Evolutionary conservation across 2,797 vertebrate genomes (phyloP), one percentile per base, ranked within the genome.

Genomic region (Sebastes nivosus): DNA sequence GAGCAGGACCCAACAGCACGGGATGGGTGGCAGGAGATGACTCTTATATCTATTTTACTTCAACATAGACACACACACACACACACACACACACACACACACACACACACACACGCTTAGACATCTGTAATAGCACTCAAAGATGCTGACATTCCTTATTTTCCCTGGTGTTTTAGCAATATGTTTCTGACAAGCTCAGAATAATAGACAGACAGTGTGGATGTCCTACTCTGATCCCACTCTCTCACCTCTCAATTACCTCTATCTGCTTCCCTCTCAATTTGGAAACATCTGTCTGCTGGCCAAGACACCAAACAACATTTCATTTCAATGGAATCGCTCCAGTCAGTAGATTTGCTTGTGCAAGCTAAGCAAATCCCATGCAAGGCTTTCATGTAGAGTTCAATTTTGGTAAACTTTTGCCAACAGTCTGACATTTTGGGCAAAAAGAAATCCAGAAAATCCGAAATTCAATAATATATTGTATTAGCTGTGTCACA

Each of bases 1-100:
- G 88, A 79, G 84, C 64, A 72, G 79, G 75, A 71, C 75, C 80
- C 86, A 82, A 75, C 66, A 89, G 65, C 79, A 67, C 13, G 16
- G 75, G 65, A 67, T 52, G 76, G 75, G 74, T 67, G 14, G 74
- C 73, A 76, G 58, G 59, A 73, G 75, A 69, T 60, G 70, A 66
- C 60, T 87, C 73, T 67, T 85, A 68, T 24, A 38, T 42, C 67
- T 72, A 29, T 79, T 79, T 82, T 52, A 75, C n/a, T 82, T 74
- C 46, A 79, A 42, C 32, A 11, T 68, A 81, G 24, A 27, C 77
- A 55, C 38, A 42, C 27, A 27, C 77, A 55, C 38, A 42, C 36
- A 64, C 27, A 27, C 77, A 55, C 38, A 42, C 36, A 63, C 30
- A 27, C 54, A 68, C 54, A 29, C 66, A n/a, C n/a, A n/a, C n/a